A percentile compares a stretch with the other conserved stretches of the same genome.
These are phyloP conservation scores for Drosophila macrospina DNA, from an alignment of 2,888 invertebrate species.

Conservation along the genomic window DNA sequence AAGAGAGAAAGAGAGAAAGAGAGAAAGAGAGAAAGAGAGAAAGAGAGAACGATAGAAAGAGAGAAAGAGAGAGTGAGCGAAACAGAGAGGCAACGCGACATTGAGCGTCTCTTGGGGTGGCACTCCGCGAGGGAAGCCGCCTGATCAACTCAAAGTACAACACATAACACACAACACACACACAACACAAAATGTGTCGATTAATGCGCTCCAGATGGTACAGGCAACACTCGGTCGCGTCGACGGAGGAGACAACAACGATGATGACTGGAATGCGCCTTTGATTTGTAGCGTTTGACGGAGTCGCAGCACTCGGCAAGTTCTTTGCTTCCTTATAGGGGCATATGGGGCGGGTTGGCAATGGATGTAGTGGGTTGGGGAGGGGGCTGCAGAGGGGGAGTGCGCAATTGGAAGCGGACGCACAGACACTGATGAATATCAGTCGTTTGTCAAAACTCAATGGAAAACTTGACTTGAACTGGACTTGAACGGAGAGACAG, in stretches of 20 bases:
- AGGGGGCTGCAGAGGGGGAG: not conserved
- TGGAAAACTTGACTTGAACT: slow-evolving; percentile 61
- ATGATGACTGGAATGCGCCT: slow-evolving; percentile 70
- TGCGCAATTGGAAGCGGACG: slow-evolving; percentile 37
- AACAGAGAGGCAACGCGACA: no score
- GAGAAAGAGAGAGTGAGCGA: no score
- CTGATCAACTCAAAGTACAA: slow-evolving; percentile 60
- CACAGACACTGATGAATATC: slow-evolving; percentile 84
- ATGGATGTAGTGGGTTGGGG: not conserved
- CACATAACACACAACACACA: slow-evolving; percentile 54
- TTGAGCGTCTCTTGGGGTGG: slow-evolving; percentile 18
- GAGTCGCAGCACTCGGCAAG: slow-evolving; percentile 43
- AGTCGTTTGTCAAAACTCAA: slow-evolving; percentile 84
- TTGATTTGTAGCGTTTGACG: slow-evolving; percentile 71
- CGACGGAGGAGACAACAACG: slow-evolving; percentile 30
- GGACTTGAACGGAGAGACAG: no score
- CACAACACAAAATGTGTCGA: slow-evolving; percentile 73
- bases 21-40: not conserved
- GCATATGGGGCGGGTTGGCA: slow-evolving; percentile 20
- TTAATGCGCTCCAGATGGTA: slow-evolving; percentile 80
- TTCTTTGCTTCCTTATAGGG: slow-evolving; percentile 47
- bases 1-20: no score
- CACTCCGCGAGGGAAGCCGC: slow-evolving; percentile 26
- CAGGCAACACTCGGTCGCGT: slow-evolving; percentile 44
- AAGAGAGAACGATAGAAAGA: not conserved